Evolutionary conservation across 2,888 invertebrate species (phyloP), one percentile per base, ranked within the genome.

Genomic region (Mongoloraphidia duomilia): DNA sequence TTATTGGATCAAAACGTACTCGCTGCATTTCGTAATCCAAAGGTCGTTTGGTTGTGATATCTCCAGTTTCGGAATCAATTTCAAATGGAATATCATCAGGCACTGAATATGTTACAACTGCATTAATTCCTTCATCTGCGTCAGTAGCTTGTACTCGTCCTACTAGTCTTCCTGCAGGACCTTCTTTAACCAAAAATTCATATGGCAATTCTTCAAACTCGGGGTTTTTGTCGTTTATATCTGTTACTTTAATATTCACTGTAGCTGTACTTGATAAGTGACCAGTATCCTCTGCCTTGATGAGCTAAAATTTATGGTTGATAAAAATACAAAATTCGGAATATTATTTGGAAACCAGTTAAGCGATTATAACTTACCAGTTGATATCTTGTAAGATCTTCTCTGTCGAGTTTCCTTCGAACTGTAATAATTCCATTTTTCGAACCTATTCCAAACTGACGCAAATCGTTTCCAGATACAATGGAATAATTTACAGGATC

Each of bases 201-300:
- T 92, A 92, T 0, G 88, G 86, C 54, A 84, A 73, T 14, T 75
- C 77, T n/a, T 85, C 79, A 60, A 92, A 93, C 61, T 85, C 86
- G 0, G 92, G 92, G 64, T 90, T 91, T 60, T 91, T 89, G 61
- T 93, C 92, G 62, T 92, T 92, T 53, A 91, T 88, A 59, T 93
- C 93, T 0, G 89, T 88, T 2, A 93, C 87, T 62, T 84, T 84
- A 49, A 93, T 85, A 59, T 90, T 89, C 0, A 92, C 85, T 0
- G 86, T 88, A 0, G 88, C 84, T 2, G 84, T 87, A 58, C 83
- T 86, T 0, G 83, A 79, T 37, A 91, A 66, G 41, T 84, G 86
- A 2, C 89, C 90, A 26, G 84, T 81, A 62, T 92, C 92, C 65
- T 89, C 89, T 0, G 91, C 91, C 70, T 79, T 83, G 46, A 93